A percentile compares a stretch with the other conserved stretches of the same genome.
Evolutionary conservation across 2,888 invertebrate species (phyloP).

Genomic region (Heliconius aoede): DNA sequence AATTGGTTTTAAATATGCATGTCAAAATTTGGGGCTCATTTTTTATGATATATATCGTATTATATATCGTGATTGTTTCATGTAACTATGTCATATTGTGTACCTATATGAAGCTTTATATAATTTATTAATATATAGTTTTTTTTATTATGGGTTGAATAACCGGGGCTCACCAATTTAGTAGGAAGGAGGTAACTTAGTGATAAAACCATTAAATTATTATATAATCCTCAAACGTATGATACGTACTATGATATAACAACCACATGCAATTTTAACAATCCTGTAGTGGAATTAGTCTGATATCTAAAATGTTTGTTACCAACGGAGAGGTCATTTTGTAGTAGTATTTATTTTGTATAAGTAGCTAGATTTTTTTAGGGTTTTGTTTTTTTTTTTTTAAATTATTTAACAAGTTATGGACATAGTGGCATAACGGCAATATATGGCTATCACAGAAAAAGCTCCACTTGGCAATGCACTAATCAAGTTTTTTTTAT

Average conservation of each 20-base stretch:
- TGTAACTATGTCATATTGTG: slow-evolving; percentile 8
- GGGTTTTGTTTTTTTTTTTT: slow-evolving; percentile 55
- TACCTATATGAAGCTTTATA: slow-evolving; percentile 9
- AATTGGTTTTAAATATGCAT: slow-evolving; percentile 33
- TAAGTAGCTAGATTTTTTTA: slow-evolving; percentile 54
- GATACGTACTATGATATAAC: neutral
- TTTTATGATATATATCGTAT: neutral
- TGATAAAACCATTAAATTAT: neutral
- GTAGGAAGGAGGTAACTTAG: neutral
- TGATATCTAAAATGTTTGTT: neutral
- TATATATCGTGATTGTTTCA: slow-evolving; percentile 9
- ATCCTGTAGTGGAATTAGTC: neutral
- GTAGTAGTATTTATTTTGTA: slow-evolving; percentile 32
- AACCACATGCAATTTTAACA: neutral
- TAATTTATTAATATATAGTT: neutral
- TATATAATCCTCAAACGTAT: neutral
- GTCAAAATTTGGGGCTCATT: slow-evolving; percentile 21
- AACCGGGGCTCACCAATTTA: neutral
- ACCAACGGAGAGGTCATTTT: neutral
- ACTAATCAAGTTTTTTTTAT: slow-evolving; percentile 51
- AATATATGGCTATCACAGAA: slow-evolving; percentile 62
- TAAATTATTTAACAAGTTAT: slow-evolving; percentile 54
- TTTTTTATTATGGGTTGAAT: neutral
- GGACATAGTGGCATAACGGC: slow-evolving; percentile 80
- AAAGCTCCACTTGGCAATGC: slow-evolving; percentile 62